Evolutionary conservation across 2,888 invertebrate species (phyloP).

Genomic region (Ichneumoninae sp.): DNA sequence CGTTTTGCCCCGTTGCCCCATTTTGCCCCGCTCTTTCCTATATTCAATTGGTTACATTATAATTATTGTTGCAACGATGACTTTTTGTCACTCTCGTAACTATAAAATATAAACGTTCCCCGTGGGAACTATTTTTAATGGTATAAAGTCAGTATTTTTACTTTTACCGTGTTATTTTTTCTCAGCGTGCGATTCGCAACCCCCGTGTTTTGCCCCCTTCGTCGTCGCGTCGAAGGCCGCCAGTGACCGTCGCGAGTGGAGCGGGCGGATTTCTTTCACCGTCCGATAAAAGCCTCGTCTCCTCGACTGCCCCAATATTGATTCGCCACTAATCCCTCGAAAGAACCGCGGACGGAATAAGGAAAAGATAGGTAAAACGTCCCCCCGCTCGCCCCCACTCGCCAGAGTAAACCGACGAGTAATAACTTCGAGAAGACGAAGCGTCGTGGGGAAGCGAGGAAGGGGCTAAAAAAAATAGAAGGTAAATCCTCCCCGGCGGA

Average conservation of each 20-base stretch:
- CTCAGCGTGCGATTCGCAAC: not conserved
- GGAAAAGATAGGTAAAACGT: slow-evolving; percentile 42
- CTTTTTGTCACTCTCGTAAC: too few species aligned
- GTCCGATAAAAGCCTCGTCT: slow-evolving; percentile 82
- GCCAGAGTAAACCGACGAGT: slow-evolving; percentile 82
- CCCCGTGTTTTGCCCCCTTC: slow-evolving; percentile 37
- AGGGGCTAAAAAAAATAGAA: slow-evolving; percentile 30
- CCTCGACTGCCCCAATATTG: slow-evolving; percentile 82
- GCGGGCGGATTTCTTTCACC: slow-evolving; percentile 78
- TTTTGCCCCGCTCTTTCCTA: too few species aligned
- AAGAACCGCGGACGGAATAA: slow-evolving; percentile 72
- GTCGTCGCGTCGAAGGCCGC: slow-evolving; percentile 30
- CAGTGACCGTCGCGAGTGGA: slow-evolving; percentile 53
- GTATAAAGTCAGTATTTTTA: too few species aligned
- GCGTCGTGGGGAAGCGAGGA: slow-evolving; percentile 22
- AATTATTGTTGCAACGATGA: too few species aligned
- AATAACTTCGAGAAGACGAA: slow-evolving; percentile 75
- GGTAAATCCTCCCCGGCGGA: slow-evolving; percentile 64
- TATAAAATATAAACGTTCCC: too few species aligned
- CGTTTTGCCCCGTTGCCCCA: too few species aligned
- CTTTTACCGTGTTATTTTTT: too few species aligned
- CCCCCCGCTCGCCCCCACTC: slow-evolving; percentile 74
- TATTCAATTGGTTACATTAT: too few species aligned
- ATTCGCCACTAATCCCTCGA: slow-evolving; percentile 83
- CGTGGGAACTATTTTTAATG: too few species aligned